Conservation (phyloP, 1,140 invertebrate genomes). For the Ditylenchus dipsaci region DNA sequence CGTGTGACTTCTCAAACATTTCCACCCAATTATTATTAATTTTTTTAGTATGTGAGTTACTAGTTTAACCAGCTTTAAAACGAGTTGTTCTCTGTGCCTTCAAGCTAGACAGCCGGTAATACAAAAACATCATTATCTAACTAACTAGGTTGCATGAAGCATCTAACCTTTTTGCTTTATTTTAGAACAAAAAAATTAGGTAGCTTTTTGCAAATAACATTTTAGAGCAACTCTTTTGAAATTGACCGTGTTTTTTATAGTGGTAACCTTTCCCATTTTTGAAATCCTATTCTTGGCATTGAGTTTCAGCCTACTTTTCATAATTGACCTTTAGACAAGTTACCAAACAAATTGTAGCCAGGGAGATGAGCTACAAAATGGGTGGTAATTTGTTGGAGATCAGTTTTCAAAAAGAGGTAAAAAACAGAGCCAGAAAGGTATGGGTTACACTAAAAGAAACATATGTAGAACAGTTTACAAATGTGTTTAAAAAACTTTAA, state of each 20-base stretch:
- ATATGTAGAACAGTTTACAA: neutral
- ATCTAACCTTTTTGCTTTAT: neutral
- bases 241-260: neutral
- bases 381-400: too few species aligned
- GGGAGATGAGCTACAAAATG: too few species aligned
- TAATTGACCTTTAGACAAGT: too few species aligned
- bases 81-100: neutral
- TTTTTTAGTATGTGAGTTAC: slow-evolving; percentile 1
- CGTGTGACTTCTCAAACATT: neutral
- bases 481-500: slow-evolving; percentile 5
- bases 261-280: too few species aligned
- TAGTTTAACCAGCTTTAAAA: neutral
- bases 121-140: neutral
- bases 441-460: neutral
- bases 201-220: too few species aligned
- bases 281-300: too few species aligned
- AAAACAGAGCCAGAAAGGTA: too few species aligned
- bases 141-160: neutral
- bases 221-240: neutral
- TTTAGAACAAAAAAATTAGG: neutral
- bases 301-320: too few species aligned
- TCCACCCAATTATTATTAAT: neutral
- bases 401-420: too few species aligned
- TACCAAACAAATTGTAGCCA: too few species aligned
- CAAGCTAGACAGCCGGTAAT: neutral